Percentiles rank a stretch among this genome's conserved stretches.
phyloP scores from a whole-genome alignment of 2,888 invertebrate genomes.

The Latrodectus elegans region DNA sequence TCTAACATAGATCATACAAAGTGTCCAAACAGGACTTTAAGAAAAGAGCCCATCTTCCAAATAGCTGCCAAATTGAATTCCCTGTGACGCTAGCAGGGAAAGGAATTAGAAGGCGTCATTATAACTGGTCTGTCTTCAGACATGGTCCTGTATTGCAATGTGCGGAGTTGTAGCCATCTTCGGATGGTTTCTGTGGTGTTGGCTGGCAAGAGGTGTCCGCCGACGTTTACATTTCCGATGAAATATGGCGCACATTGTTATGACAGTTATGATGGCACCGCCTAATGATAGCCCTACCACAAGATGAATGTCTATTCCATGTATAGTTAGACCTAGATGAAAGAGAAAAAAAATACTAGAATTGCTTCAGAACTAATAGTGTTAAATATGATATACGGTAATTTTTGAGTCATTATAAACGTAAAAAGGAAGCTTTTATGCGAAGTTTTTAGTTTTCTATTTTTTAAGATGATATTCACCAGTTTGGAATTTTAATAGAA shows the following conservation, averaged over 20 bases:
- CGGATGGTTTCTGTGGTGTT: slow-evolving; percentile 44
- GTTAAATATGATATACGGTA: too few species aligned
- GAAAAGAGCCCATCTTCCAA: background rate
- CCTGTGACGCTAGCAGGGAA: background rate
- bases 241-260: slow-evolving; percentile 78
- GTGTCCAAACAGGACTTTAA: background rate
- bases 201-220: slow-evolving; percentile 59
- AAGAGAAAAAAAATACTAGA: background rate
- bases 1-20: too few species aligned
- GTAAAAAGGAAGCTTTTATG: too few species aligned
- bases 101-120: background rate
- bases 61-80: background rate
- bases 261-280: slow-evolving; percentile 77
- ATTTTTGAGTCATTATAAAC: too few species aligned
- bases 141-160: slow-evolving; percentile 63
- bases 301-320: slow-evolving; percentile 79
- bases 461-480: too few species aligned
- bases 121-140: slow-evolving; percentile 27
- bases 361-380: too few species aligned
- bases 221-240: slow-evolving; percentile 75
- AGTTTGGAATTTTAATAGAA: too few species aligned
- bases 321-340: slow-evolving; percentile 46
- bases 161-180: slow-evolving; percentile 61
- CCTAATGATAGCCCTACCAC: slow-evolving; percentile 77
- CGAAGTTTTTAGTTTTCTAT: too few species aligned